Conservation (phyloP, 2,113 vertebrate genomes). For the Gymnogyps californianus region DNA sequence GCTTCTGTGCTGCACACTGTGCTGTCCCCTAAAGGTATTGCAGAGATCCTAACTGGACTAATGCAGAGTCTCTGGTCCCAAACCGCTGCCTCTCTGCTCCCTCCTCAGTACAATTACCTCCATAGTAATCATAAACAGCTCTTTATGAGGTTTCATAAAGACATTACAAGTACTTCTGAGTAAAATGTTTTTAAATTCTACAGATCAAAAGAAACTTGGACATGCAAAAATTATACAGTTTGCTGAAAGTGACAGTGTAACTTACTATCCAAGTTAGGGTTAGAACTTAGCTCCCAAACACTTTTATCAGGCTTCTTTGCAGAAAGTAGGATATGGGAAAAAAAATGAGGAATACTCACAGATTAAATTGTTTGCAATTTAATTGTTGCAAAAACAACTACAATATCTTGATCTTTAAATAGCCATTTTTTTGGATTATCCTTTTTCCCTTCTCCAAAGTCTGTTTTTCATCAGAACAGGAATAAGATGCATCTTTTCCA, state of each 20-base stretch:
- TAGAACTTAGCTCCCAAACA: not conserved
- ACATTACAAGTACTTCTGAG: not conserved
- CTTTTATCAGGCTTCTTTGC: not conserved
- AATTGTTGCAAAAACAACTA: not conserved
- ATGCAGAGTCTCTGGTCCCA: not conserved
- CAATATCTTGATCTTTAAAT: not conserved
- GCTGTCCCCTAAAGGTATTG: not conserved
- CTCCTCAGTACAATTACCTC: not conserved
- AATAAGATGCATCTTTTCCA: not conserved
- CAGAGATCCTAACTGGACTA: not conserved
- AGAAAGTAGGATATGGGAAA: not conserved
- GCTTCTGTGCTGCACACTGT: not conserved
- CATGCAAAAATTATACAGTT: not conserved
- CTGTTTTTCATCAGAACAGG: not conserved
- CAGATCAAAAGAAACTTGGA: not conserved
- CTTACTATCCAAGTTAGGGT: not conserved
- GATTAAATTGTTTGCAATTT: not conserved
- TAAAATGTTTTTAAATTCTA: not conserved
- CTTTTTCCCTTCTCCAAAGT: not conserved
- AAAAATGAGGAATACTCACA: not conserved
- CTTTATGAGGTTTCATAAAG: not conserved
- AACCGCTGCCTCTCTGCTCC: not conserved
- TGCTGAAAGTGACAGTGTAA: not conserved
- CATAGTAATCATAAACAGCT: not conserved
- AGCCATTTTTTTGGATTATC: not conserved